phyloP scores from a whole-genome alignment of 2,888 invertebrate genomes.

The Agrochola macilenta region DNA sequence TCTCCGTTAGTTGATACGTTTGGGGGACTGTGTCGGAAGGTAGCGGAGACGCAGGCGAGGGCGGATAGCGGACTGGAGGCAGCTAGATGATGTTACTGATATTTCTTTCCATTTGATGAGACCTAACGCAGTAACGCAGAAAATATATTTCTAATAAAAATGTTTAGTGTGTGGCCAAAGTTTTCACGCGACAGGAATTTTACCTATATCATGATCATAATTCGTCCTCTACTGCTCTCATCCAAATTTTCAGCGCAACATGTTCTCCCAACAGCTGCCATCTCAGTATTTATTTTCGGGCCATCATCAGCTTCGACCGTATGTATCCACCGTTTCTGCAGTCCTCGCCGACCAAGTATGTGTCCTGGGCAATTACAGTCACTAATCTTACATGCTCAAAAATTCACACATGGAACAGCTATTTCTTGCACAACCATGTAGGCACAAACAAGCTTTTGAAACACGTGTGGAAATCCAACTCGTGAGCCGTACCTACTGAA shows the following conservation, averaged over 20 bases:
- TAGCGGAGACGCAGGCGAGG: constrained; percentile 32
- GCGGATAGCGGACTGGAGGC: not conserved
- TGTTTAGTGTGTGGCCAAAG: not conserved
- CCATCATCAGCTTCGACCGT: not conserved
- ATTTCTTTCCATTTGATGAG: not conserved
- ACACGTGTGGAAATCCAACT: not conserved
- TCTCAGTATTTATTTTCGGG: not conserved
- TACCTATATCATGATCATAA: not conserved
- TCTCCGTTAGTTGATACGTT: constrained; percentile 44
- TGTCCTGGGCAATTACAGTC: not conserved
- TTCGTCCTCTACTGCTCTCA: not conserved
- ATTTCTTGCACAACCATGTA: not conserved
- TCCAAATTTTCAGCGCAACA: not conserved
- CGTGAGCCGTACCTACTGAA: not conserved
- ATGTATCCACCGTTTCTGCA: not conserved
- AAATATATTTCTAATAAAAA: not conserved
- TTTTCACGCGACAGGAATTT: not conserved
- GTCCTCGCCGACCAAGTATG: too few species aligned
- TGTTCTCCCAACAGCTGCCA: not conserved
- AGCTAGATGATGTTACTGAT: not conserved
- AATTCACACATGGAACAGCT: not conserved
- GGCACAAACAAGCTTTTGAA: not conserved
- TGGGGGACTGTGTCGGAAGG: not conserved
- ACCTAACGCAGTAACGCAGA: not conserved
- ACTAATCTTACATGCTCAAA: not conserved